A percentile compares a stretch with the other conserved stretches of the same genome.
Conservation (phyloP, 2,888 invertebrate genomes). For the Tetheella fluctuosa region DNA sequence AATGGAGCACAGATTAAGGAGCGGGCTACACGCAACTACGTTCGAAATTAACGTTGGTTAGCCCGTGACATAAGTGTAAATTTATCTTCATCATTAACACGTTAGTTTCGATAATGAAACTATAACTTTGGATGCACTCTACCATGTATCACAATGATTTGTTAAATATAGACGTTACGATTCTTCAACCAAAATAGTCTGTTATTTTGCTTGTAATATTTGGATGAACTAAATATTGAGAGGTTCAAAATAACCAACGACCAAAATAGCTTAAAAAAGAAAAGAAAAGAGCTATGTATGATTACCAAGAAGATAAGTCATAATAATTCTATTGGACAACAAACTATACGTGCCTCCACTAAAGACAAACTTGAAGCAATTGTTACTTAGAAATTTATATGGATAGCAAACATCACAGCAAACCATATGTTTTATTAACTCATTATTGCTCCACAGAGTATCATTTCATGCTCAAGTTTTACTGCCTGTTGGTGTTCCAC, state of each 20-base stretch:
- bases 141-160: slow-evolving; percentile 45
- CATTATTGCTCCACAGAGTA: slow-evolving; percentile 60
- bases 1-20: slow-evolving; percentile 81
- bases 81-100: slow-evolving; percentile 78
- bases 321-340: slow-evolving; percentile 20
- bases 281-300: not conserved
- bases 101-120: slow-evolving; percentile 57
- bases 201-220: too few relatives aligned
- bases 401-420: slow-evolving; percentile 39
- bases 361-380: slow-evolving; percentile 33
- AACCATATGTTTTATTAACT: slow-evolving; percentile 56
- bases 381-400: slow-evolving; percentile 37
- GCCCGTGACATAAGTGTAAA: slow-evolving; percentile 70
- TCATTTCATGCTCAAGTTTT: slow-evolving; percentile 62
- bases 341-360: slow-evolving; percentile 22
- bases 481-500: slow-evolving; percentile 60
- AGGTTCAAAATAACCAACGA: not conserved
- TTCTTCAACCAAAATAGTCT: too few relatives aligned
- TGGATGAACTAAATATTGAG: slow-evolving; percentile 10
- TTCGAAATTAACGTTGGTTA: slow-evolving; percentile 72
- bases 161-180: slow-evolving; percentile 45
- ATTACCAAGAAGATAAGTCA: slow-evolving; percentile 2
- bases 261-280: not conserved
- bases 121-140: slow-evolving; percentile 39
- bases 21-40: slow-evolving; percentile 72